A percentile compares a stretch with the other conserved stretches of the same genome.
Conservation (phyloP, 2,888 invertebrate species). For the Tyria jacobaeae region DNA sequence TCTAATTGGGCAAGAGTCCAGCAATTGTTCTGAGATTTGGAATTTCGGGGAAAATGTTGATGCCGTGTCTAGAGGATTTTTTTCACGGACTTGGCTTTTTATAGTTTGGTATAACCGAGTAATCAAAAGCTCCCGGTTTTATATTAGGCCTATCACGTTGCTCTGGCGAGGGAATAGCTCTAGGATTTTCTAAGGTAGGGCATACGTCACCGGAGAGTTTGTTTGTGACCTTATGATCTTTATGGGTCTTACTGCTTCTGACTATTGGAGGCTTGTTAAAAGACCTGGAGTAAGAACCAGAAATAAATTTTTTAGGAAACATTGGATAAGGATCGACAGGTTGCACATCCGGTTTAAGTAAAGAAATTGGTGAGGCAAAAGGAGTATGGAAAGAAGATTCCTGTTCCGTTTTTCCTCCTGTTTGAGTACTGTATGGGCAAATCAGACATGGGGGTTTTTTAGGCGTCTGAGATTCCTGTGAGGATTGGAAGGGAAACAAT, state of each 20-base stretch:
- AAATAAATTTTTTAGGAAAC: constrained; percentile 10
- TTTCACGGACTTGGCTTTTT: constrained; percentile 39
- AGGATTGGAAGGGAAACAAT: constrained; percentile 6
- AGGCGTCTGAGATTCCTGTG: background rate
- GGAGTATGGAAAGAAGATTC: background rate
- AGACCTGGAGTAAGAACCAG: constrained; percentile 23
- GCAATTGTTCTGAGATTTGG: constrained; percentile 29
- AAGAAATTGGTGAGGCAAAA: background rate
- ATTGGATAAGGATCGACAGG: constrained; percentile 11
- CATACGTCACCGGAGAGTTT: constrained; percentile 18
- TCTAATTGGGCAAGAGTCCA: constrained; percentile 15
- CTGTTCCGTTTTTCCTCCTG: background rate
- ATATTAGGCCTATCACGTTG: constrained; percentile 54
- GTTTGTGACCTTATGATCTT: constrained; percentile 19
- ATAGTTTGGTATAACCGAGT: constrained; percentile 50
- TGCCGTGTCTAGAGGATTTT: constrained; percentile 1
- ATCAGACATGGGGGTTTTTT: constrained; percentile 13
- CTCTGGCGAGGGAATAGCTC: constrained; percentile 45
- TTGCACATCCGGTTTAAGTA: background rate
- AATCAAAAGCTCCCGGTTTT: constrained; percentile 50
- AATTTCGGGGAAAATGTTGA: background rate
- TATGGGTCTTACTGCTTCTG: background rate
- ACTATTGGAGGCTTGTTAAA: background rate
- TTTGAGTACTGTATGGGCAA: constrained; percentile 8
- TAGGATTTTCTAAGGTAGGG: constrained; percentile 50